Base-by-base conservation (phyloP, 2,113 vertebrate species). In the Psilopogon haemacephalus region DNA sequence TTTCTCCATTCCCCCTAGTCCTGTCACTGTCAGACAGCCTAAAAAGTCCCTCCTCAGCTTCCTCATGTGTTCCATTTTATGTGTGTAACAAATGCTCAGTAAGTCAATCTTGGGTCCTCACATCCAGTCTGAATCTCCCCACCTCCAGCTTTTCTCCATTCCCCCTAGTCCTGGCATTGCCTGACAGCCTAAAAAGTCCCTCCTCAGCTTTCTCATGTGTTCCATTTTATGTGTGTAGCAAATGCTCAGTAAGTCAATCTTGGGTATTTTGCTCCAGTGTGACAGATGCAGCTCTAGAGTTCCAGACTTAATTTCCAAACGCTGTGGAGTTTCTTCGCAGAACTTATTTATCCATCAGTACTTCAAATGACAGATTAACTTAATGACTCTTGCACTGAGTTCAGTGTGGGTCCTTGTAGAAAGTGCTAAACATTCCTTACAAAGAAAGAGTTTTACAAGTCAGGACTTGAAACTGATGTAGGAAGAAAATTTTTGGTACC, bases 211-310 rank as follows among this genome's bases (percentile, higher is more conserved):
- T 44, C 16, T 18, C 18, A 16, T 44, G 42, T 44, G 17, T 44
- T 44, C 18, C 7, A 6, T 52, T 86, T 81, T 42, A 6, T 28
- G 16, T 54, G 3, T 19, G 15, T 30, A 76, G n/a, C 8, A 78
- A 82, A 59, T 11, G 23, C 40, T 50, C 30, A 38, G 37, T 11
- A 30, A 71, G 68, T 65, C 67, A 60, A 6, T 18, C 9, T 54
- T 6, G 40, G 54, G 7, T 73, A 8, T 21, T 73, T 79, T 0
- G 0, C 6, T 82, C 79, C 21, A 15, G 0, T 27, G 8, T 27
- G 54, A 58, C 74, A 72, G 37, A 3, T 0, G 2, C 44, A 86
- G 37, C 28, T 81, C n/a, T n/a, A 3, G 32, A 63, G 37, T 37
- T 90, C 15, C 8, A 78, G 75, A 60, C 0, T 2, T 23, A 11